phyloP scores from a whole-genome alignment of 2,888 invertebrate species.

The Branchinecta sandiegonensis region DNA sequence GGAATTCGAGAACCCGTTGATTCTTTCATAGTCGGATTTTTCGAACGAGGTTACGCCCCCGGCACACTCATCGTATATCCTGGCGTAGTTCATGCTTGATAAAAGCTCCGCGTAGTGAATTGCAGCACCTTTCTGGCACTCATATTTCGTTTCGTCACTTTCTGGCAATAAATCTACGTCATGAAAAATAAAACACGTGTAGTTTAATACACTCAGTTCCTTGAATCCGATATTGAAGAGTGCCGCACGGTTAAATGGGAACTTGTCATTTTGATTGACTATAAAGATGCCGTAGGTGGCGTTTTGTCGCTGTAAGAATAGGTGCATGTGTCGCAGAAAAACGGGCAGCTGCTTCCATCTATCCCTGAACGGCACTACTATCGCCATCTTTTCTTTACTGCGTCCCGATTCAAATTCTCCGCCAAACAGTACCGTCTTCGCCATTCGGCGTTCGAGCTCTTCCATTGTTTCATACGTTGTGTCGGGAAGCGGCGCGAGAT shows the following conservation, averaged over 20 bases:
- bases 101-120: neutral
- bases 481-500: no score
- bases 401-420: no score
- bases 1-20: constrained; percentile 3
- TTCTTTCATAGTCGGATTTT: neutral
- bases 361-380: neutral
- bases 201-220: constrained; percentile 58
- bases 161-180: constrained; percentile 45
- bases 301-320: neutral
- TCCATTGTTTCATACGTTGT: no score
- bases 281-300: constrained; percentile 9
- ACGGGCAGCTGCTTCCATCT: neutral
- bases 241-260: constrained; percentile 73
- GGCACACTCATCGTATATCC: constrained; percentile 8
- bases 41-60: neutral
- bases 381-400: neutral
- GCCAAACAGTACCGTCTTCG: no score
- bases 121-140: constrained; percentile 34
- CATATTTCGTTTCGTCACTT: constrained; percentile 43
- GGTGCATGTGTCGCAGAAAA: neutral
- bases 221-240: constrained; percentile 90
- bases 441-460: no score
- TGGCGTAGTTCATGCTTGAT: neutral
- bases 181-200: constrained; percentile 43
- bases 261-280: constrained; percentile 24